These are phyloP conservation scores for Steinernema khuongi DNA, from an alignment of 1,140 invertebrate species.

Conservation along the genomic window DNA sequence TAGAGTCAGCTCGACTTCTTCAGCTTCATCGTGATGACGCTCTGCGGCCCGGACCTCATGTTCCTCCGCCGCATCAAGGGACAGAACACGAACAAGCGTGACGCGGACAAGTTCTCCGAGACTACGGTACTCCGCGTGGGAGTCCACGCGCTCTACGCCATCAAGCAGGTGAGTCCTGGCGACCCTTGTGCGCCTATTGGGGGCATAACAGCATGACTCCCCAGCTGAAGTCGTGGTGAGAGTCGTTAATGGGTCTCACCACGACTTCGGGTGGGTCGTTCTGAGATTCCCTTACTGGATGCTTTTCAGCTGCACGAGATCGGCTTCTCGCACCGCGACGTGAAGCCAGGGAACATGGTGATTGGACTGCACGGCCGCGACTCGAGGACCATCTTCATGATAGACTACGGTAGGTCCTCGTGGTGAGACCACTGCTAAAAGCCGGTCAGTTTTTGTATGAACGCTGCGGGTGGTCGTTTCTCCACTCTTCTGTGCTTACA, in stretches of 20 bases:
- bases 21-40: slow-evolving; percentile 45
- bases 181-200: neutral
- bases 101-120: slow-evolving; percentile 31
- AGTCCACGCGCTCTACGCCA: slow-evolving; percentile 41
- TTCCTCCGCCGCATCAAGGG: slow-evolving; percentile 24
- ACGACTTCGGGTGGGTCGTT: neutral
- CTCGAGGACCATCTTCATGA: slow-evolving; percentile 43
- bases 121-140: slow-evolving; percentile 32
- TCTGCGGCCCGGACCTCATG: slow-evolving; percentile 47
- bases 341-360: slow-evolving; percentile 43
- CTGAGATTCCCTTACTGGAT: neutral
- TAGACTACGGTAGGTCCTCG: slow-evolving; percentile 43
- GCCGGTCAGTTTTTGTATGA: neutral
- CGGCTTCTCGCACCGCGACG: slow-evolving; percentile 36
- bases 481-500: neutral
- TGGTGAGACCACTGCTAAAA: neutral
- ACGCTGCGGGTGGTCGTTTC: neutral
- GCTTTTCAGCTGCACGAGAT: slow-evolving; percentile 29
- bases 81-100: slow-evolving; percentile 20
- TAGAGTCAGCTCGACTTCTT: slow-evolving; percentile 11
- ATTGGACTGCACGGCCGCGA: slow-evolving; percentile 40
- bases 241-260: neutral
- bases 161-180: slow-evolving; percentile 28
- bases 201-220: neutral
- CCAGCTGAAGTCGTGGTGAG: neutral